A percentile compares a stretch with the other conserved stretches of the same genome.
Evolutionary conservation across 2,113 vertebrate species (phyloP).

Genomic region (Amazona vittata): DNA sequence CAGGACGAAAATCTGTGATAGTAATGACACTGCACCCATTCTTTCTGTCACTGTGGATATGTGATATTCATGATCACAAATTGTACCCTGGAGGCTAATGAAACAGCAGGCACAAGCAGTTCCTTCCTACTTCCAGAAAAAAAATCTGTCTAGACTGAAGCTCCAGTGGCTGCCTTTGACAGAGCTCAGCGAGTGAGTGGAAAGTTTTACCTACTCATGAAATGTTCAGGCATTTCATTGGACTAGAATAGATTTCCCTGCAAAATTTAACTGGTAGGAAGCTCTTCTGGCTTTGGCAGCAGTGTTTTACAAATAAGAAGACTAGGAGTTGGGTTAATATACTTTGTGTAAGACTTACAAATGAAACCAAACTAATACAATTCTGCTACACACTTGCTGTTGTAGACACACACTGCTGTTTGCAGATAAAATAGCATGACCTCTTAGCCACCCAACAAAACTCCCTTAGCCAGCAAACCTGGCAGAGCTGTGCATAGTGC

Average conservation of each 20-base stretch:
- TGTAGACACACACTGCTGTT: not conserved
- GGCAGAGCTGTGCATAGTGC: not conserved
- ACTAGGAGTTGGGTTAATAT: not conserved
- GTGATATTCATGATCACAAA: conserved; percentile 1
- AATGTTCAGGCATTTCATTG: conserved; percentile 17
- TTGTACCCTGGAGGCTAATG: conserved; percentile 3
- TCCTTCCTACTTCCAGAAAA: conserved; percentile 20
- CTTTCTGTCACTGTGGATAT: not conserved
- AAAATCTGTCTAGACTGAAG: conserved; percentile 32
- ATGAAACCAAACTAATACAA: not conserved
- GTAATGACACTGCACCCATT: not conserved
- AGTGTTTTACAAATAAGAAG: not conserved
- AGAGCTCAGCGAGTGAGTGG: not conserved
- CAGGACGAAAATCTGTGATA: not conserved
- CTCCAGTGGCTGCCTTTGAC: not conserved
- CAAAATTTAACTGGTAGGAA: conserved; percentile 13
- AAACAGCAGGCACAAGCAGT: not conserved
- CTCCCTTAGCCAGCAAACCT: not conserved
- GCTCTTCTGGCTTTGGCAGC: not conserved
- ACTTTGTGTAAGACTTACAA: not conserved
- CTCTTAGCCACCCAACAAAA: not conserved
- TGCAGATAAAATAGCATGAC: not conserved
- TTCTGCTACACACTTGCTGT: not conserved
- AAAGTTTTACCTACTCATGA: not conserved
- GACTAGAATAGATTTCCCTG: not conserved